Conservation (phyloP, 1,140 invertebrate genomes). For the Sitophilus oryzae region DNA sequence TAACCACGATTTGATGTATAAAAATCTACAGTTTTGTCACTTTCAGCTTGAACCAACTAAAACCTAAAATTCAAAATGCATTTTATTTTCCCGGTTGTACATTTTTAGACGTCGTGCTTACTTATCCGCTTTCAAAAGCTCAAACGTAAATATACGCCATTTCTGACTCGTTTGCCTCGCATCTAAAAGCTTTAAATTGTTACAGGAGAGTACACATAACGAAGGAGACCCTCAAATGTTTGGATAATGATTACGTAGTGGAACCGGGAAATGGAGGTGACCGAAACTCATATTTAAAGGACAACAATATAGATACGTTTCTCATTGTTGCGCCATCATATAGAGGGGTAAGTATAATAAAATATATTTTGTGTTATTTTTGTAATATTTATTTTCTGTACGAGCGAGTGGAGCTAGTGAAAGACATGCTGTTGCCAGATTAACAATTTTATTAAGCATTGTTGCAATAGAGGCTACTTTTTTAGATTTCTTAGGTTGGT, state of each 20-base stretch:
- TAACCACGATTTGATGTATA: no score
- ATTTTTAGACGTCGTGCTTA: neutral
- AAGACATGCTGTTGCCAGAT: no score
- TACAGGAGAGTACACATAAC: conserved; percentile 89
- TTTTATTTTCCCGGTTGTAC: neutral
- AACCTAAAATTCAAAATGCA: no score
- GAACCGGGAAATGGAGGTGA: conserved; percentile 81
- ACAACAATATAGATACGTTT: conserved; percentile 89
- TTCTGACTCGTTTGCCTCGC: neutral
- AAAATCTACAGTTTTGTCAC: no score
- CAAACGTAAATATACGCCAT: neutral
- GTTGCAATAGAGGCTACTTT: no score
- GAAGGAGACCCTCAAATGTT: conserved; percentile 77
- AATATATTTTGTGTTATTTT: neutral
- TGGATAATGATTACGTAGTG: conserved; percentile 83
- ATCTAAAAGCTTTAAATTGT: conserved; percentile 11
- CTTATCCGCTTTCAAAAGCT: neutral
- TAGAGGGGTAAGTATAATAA: conserved; percentile 52
- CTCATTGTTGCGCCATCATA: conserved; percentile 76
- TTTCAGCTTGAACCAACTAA: no score
- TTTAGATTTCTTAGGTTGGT: no score
- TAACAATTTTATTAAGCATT: no score
- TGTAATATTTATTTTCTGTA: no score
- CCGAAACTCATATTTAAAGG: conserved; percentile 79
- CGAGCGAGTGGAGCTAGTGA: no score